A percentile compares a stretch with the other conserved stretches of the same genome.
Evolutionary conservation across 2,888 invertebrate genomes (phyloP).

Genomic region (Eutolmus rufibarbis): DNA sequence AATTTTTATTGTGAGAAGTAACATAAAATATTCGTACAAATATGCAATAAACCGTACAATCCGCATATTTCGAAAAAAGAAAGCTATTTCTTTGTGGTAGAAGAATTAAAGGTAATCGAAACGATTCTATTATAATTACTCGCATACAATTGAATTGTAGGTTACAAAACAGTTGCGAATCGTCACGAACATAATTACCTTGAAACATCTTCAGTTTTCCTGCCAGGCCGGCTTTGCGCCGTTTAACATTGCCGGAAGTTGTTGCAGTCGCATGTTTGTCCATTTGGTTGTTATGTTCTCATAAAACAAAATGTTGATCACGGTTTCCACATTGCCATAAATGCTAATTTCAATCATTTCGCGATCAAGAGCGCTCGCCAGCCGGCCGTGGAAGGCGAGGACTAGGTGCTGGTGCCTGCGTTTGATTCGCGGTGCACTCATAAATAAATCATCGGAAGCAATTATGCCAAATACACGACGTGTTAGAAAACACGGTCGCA

Average conservation of each 20-base stretch:
- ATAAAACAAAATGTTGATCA: not conserved
- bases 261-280: not conserved
- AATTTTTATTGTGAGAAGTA: too few species aligned
- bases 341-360: not conserved
- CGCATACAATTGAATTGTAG: not conserved
- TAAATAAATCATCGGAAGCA: not conserved
- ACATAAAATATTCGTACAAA: too few species aligned
- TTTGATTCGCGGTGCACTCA: not conserved
- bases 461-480: not conserved
- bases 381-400: not conserved
- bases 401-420: not conserved
- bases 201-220: not conserved
- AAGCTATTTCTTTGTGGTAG: not conserved
- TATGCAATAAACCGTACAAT: too few species aligned
- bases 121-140: not conserved
- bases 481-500: not conserved
- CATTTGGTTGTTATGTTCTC: not conserved
- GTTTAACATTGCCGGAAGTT: not conserved
- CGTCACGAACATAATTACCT: not conserved
- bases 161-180: not conserved
- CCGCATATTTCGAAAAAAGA: too few species aligned
- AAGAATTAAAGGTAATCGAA: not conserved
- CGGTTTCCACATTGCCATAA: not conserved
- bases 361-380: not conserved
- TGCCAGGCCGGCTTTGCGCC: not conserved